Evolutionary conservation across 2,113 vertebrate genomes (phyloP).

Genomic region (Dromas ardeola): DNA sequence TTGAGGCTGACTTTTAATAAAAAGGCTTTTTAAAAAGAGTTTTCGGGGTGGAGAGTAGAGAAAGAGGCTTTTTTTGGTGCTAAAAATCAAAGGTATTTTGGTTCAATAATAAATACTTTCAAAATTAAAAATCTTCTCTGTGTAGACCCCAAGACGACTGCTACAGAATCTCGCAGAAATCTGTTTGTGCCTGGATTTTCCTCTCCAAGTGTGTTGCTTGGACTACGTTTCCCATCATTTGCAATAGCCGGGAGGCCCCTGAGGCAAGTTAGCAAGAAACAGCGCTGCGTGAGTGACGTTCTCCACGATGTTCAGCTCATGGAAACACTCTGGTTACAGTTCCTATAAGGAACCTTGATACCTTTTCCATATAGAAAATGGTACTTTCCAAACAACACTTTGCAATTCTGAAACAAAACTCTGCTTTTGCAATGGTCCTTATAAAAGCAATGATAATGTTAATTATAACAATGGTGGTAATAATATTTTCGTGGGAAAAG

Average conservation of each 20-base stretch:
- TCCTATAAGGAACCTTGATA: neutral
- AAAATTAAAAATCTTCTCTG: neutral
- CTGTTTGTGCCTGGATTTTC: neutral
- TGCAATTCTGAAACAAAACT: neutral
- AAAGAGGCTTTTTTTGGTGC: neutral
- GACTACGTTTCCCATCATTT: neutral
- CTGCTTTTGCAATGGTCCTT: neutral
- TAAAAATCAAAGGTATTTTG: neutral
- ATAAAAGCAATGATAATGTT: neutral
- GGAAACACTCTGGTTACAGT: neutral
- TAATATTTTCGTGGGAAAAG: neutral
- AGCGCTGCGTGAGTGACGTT: accelerated
- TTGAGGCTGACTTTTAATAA: neutral
- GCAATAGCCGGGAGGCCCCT: neutral
- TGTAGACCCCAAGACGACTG: neutral
- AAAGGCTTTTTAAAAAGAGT: neutral
- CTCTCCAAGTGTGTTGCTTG: neutral
- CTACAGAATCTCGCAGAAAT: neutral
- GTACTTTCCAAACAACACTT: neutral
- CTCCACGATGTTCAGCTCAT: neutral
- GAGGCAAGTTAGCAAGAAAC: neutral
- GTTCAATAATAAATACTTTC: neutral
- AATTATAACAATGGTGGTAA: neutral
- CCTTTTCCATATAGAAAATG: neutral
- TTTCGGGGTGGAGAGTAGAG: neutral